phyloP scores from a whole-genome alignment of 2,113 vertebrate species.

The Gavia stellata region DNA sequence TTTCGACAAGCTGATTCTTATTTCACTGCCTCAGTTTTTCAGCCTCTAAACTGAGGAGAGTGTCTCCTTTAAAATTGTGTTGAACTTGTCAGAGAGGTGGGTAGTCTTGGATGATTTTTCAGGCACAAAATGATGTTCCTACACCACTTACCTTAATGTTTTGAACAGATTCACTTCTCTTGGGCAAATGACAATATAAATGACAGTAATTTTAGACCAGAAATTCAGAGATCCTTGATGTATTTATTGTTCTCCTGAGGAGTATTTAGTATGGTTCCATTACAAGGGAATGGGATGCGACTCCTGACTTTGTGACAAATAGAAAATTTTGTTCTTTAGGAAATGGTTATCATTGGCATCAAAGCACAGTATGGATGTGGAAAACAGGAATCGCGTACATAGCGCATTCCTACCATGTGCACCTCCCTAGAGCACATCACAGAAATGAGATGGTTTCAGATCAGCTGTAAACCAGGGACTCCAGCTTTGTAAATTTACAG shows the following conservation, averaged over 20 bases:
- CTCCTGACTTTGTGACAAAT: background rate
- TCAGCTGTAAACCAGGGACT: background rate
- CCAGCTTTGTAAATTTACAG: background rate
- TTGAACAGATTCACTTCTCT: background rate
- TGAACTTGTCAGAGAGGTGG: background rate
- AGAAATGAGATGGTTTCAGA: background rate
- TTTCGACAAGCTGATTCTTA: background rate
- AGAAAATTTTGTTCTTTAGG: background rate
- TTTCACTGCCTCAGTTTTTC: background rate
- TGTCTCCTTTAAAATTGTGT: background rate
- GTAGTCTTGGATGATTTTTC: background rate
- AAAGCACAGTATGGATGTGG: background rate
- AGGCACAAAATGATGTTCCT: background rate
- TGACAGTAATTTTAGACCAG: background rate
- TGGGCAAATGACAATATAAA: background rate
- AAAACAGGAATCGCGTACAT: background rate
- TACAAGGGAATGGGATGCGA: background rate
- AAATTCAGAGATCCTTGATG: background rate
- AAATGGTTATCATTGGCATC: background rate
- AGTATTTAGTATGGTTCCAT: background rate
- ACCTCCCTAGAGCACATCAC: background rate
- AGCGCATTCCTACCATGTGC: background rate
- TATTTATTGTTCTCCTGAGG: background rate
- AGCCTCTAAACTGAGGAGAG: background rate
- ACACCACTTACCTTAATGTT: background rate